phyloP scores from a whole-genome alignment of 2,797 vertebrate genomes.

The Sphaeramia orbicularis region DNA sequence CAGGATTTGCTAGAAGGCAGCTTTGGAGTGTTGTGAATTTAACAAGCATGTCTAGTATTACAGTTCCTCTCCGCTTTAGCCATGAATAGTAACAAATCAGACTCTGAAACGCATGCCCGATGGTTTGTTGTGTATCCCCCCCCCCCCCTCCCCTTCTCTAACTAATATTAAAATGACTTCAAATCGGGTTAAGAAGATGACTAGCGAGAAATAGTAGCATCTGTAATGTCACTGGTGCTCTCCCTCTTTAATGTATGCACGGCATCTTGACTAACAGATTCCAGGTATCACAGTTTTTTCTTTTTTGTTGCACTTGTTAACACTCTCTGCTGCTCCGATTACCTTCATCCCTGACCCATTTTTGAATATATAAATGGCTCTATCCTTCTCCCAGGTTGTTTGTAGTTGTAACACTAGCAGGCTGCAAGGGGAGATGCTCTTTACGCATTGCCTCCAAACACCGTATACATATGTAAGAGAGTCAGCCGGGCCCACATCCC shows the following conservation, averaged over 20 bases:
- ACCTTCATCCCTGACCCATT: conserved; percentile 79
- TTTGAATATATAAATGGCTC: conserved; percentile 74
- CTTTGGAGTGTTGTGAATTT: conserved; percentile 88
- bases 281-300: conserved; percentile 60
- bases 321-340: conserved; percentile 69
- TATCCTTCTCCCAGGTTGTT: conserved; percentile 68
- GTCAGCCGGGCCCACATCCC: conserved; percentile 69
- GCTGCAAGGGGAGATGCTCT: conserved; percentile 58
- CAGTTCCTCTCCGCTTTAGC: conserved; percentile 85
- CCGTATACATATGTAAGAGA: conserved; percentile 85
- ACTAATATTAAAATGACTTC: conserved; percentile 80
- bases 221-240: conserved; percentile 61
- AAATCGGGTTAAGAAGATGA: conserved; percentile 83
- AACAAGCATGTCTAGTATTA: conserved; percentile 87
- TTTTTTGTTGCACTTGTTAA: conserved; percentile 59
- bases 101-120: conserved; percentile 85
- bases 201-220: conserved; percentile 63
- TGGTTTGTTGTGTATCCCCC: conserved; percentile 78
- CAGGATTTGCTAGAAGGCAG: conserved; percentile 84
- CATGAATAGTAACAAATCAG: conserved; percentile 87
- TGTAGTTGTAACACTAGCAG: conserved; percentile 60
- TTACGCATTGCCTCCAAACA: conserved; percentile 70
- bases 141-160: conserved; percentile 39
- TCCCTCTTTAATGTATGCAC: conserved; percentile 30
- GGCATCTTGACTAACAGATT: conserved; percentile 48